Base-by-base conservation (phyloP, 2,888 invertebrate genomes). In the Mythimna pallens region DNA sequence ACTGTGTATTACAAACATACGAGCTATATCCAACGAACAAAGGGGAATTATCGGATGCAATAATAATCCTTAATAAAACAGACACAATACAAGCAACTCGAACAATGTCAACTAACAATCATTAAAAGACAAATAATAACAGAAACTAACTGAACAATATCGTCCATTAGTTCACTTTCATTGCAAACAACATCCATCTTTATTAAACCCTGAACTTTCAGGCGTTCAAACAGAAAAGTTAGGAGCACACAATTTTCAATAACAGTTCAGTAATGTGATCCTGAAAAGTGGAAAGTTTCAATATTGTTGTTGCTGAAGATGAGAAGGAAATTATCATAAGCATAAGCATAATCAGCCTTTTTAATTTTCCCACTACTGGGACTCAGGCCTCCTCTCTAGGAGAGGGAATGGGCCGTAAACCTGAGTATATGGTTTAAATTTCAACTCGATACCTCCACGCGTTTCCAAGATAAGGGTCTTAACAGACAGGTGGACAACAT, bases 111-210 rank as follows among this genome's bases (percentile, higher is more conserved):
- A 14, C 47, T 22, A 57, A 75, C 36, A 80, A 68, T 68, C 74
- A 77, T 77, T 80, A 57, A 57, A 80, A 80, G 55, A 57, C 25
- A 50, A 80, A 59, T 61, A 65, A 65, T 55, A 66, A 65, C 25
- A 61, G 17, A 62, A 68, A 76, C 50, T 76, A 25, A 17, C 47
- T 36, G 8, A 30, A 81, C 71, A 78, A 66, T 47, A 70, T n/a
- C n/a, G 25, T 30, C 77, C 78, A 82, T 81, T 81, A 66, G 58
- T 58, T 40, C 43, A 59, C 47, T 66, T 68, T 61, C 54, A 78
- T 52, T 71, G 58, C 82, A 71, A 79, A 78, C 82, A 82, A 47
- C 30, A 79, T 79, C 59, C 20, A 59, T 79, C 82, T 63, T 82
- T 63, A 82, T 81, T 81, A 70, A 52, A 55, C 22, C 20, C 47